Percentiles rank a stretch among this genome's conserved stretches.
phyloP scores from a whole-genome alignment of 2,113 vertebrate genomes.

The Chaenocephalus aceratus region DNA sequence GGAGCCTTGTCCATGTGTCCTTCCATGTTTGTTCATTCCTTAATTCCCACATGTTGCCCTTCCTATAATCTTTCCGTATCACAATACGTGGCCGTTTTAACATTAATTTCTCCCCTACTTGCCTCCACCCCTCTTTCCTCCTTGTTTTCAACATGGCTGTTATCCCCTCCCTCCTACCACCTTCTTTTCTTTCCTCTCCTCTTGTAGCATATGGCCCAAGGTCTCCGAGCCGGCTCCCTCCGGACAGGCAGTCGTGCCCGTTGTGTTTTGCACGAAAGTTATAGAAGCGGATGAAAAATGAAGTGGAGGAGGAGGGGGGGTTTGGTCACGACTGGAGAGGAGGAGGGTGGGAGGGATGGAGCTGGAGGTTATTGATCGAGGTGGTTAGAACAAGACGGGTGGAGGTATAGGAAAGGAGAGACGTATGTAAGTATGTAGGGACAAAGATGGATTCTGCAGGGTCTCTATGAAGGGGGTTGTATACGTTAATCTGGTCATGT shows the following conservation, averaged over 20 bases:
- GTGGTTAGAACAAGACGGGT: not conserved
- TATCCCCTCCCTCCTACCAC: not conserved
- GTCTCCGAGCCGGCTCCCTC: slow-evolving; percentile 31
- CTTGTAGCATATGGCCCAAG: slow-evolving; percentile 30
- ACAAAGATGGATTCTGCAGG: not conserved
- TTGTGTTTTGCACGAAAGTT: slow-evolving; percentile 29
- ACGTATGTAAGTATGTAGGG: not conserved
- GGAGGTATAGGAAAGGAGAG: not conserved
- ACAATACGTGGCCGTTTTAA: not conserved
- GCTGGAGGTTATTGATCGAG: not conserved
- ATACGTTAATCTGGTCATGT: not conserved
- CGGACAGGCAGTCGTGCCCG: slow-evolving; percentile 33
- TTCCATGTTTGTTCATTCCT: too few species aligned
- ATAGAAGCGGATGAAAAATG: slow-evolving; percentile 16
- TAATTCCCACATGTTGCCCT: not conserved
- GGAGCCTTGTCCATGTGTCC: too few species aligned
- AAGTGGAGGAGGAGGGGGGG: not conserved
- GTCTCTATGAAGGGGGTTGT: not conserved
- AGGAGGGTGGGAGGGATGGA: not conserved
- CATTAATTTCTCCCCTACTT: not conserved
- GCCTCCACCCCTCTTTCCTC: not conserved
- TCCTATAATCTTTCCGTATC: not conserved
- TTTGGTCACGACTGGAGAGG: slow-evolving; percentile 38
- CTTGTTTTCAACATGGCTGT: not conserved
- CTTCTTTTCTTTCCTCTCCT: not conserved